A percentile compares a stretch with the other conserved stretches of the same genome.
Evolutionary conservation across 2,888 invertebrate species (phyloP).

Genomic region (Octonoba sinensis): DNA sequence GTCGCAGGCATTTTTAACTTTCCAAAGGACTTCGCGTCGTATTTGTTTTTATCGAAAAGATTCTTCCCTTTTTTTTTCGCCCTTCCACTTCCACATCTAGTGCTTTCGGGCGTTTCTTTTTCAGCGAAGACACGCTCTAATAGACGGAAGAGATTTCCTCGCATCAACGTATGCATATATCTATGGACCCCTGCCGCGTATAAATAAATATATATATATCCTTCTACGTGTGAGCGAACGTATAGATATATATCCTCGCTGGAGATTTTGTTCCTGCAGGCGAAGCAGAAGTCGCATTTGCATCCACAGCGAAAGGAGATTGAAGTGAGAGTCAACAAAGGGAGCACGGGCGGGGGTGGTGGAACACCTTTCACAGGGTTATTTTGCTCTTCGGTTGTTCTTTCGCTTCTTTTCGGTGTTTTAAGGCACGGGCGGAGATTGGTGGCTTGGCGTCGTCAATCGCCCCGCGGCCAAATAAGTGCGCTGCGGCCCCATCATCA

Average conservation of each 20-base stretch:
- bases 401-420: conserved; percentile 50
- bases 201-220: conserved; percentile 1
- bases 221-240: conserved; percentile 13
- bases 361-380: conserved; percentile 22
- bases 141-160: conserved; percentile 51
- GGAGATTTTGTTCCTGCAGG: conserved; percentile 28
- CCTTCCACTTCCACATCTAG: no score
- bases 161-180: conserved; percentile 16
- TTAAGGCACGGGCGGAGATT: conserved; percentile 28
- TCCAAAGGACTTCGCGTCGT: conserved; percentile 35
- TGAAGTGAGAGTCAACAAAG: conserved; percentile 43
- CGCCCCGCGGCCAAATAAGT: conserved; percentile 53
- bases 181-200: no score
- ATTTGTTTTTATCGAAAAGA: conserved; percentile 35
- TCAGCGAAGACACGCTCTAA: conserved; percentile 38
- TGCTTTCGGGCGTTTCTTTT: no score
- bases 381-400: conserved; percentile 53
- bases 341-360: not conserved
- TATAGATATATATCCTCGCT: conserved; percentile 26
- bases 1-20: conserved; percentile 53
- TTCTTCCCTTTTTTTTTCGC: no score
- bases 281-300: conserved; percentile 41
- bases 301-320: conserved; percentile 27
- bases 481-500: conserved; percentile 37
- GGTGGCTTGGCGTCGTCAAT: conserved; percentile 24